Evolutionary conservation across 2,113 vertebrate species (phyloP).

Genomic region (Galemys pyrenaicus): DNA sequence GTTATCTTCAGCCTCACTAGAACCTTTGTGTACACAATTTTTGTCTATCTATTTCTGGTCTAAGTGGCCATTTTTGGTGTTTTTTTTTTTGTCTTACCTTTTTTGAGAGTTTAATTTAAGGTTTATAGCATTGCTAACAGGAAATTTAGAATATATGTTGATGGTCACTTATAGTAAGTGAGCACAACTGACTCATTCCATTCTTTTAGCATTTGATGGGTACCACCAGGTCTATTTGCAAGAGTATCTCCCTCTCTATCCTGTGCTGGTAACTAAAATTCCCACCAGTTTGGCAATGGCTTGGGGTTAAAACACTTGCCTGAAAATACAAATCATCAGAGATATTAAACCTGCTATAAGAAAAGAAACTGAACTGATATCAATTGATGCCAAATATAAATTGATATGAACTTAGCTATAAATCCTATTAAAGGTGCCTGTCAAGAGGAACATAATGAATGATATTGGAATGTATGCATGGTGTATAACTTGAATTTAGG

Average conservation of each 20-base stretch:
- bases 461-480: background rate
- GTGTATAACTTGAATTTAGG: background rate
- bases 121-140: background rate
- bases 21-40: background rate
- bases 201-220: background rate
- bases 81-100: background rate
- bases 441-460: background rate
- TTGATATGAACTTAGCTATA: background rate
- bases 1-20: conserved; percentile 4
- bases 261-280: background rate
- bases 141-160: background rate
- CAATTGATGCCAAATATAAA: conserved; percentile 23
- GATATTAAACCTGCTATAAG: background rate
- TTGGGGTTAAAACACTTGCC: background rate
- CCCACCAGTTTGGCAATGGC: background rate
- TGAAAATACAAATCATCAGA: conserved; percentile 17
- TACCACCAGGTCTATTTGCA: background rate
- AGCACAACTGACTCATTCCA: background rate
- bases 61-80: background rate
- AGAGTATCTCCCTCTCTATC: background rate
- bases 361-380: background rate
- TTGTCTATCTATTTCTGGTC: background rate
- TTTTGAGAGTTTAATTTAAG: background rate
- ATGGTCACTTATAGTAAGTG: background rate
- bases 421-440: background rate